phyloP scores from a whole-genome alignment of 2,888 invertebrate genomes.

The Dryocosmus kuriphilus region DNA sequence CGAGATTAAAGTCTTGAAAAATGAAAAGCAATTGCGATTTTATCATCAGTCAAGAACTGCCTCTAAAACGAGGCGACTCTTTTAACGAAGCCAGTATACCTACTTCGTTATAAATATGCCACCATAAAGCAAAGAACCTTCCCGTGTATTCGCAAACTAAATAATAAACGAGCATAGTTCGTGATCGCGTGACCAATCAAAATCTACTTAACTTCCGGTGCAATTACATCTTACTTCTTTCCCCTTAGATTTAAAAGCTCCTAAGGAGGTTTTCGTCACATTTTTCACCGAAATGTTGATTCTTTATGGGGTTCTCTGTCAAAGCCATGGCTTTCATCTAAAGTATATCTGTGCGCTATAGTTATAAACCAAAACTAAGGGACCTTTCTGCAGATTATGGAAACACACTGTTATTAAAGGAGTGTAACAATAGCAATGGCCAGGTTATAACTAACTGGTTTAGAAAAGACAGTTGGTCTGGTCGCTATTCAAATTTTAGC shows the following conservation, averaged over 20 bases:
- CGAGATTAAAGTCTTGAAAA: not conserved
- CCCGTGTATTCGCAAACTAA: not conserved
- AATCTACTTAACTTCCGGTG: constrained; percentile 3
- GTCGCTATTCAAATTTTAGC: too few species aligned
- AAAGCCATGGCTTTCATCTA: not conserved
- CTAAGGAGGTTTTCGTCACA: not conserved
- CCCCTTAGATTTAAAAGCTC: not conserved
- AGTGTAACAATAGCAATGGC: too few species aligned
- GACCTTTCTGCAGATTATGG: not conserved
- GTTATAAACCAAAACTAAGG: not conserved
- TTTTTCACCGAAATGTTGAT: not conserved
- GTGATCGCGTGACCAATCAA: constrained; percentile 15
- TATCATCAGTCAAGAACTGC: not conserved
- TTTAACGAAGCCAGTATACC: not conserved
- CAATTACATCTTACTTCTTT: not conserved
- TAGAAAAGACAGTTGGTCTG: too few species aligned
- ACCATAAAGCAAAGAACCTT: not conserved
- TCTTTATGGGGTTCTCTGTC: not conserved
- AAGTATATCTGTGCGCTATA: not conserved
- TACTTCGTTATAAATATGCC: not conserved
- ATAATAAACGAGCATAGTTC: not conserved
- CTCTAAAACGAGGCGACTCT: not conserved
- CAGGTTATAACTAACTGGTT: too few species aligned
- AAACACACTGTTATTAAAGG: not conserved
- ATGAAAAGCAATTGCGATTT: not conserved